Evolutionary conservation across 2,797 vertebrate genomes (phyloP).

Genomic region (Dermochelys coriacea): DNA sequence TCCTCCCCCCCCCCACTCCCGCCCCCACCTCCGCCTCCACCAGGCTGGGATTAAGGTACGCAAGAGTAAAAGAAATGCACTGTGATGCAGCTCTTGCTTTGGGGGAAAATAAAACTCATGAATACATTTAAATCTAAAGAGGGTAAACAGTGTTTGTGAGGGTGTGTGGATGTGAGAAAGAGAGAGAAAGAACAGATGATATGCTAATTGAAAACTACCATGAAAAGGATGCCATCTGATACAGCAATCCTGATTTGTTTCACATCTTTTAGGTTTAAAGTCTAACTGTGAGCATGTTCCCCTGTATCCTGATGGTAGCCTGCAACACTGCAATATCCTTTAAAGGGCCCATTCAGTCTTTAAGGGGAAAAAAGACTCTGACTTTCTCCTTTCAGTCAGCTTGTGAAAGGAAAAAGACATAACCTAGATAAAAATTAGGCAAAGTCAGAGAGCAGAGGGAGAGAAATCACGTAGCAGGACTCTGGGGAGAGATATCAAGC

Average conservation of each 20-base stretch:
- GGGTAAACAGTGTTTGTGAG: not conserved
- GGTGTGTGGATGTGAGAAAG: too few relatives aligned
- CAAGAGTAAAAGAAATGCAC: fast-evolving
- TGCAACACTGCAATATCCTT: not conserved
- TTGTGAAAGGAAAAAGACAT: not conserved
- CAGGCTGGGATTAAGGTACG: not conserved
- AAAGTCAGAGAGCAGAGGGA: not conserved
- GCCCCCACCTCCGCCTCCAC: not conserved
- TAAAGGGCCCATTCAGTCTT: not conserved
- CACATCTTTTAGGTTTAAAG: not conserved
- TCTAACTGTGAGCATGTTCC: not conserved
- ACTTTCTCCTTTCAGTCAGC: not conserved
- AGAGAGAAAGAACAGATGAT: fast-evolving
- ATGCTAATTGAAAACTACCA: not conserved
- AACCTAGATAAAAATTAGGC: not conserved
- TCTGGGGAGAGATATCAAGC: not conserved
- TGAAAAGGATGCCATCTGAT: fast-evolving
- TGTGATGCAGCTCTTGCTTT: not conserved
- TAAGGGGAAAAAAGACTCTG: not conserved
- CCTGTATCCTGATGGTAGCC: not conserved
- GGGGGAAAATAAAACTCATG: not conserved
- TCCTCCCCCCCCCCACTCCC: not conserved
- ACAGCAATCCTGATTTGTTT: not conserved
- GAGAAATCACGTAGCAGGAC: not conserved
- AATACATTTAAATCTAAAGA: not conserved